A percentile compares a stretch with the other conserved stretches of the same genome.
phyloP scores from a whole-genome alignment of 1,140 invertebrate genomes.

The Sitophilus oryzae region DNA sequence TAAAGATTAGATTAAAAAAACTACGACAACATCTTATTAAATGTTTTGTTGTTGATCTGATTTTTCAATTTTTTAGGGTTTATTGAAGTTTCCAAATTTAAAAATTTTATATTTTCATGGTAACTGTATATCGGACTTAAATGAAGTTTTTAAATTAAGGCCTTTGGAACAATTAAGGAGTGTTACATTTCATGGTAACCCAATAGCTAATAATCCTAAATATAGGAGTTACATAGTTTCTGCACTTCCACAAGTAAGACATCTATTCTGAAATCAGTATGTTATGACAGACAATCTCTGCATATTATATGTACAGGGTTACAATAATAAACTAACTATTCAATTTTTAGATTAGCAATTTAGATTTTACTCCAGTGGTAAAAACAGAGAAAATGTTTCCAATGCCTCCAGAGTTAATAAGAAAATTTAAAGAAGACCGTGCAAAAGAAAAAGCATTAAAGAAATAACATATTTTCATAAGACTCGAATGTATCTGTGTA shows the following conservation, averaged over 20 bases:
- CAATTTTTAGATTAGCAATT: conserved; percentile 38
- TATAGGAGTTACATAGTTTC: conserved; percentile 48
- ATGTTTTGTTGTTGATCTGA: not conserved
- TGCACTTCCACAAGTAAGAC: conserved; percentile 46
- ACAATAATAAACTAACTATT: not conserved
- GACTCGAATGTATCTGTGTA: not conserved
- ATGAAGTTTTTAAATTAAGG: conserved; percentile 43
- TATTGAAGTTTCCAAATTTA: conserved; percentile 40
- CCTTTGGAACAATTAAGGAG: conserved; percentile 44
- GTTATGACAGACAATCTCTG: not conserved
- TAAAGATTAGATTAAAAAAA: too few relatives aligned
- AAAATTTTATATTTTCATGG: conserved; percentile 49
- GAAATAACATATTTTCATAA: not conserved
- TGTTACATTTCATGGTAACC: conserved; percentile 52
- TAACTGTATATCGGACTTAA: conserved; percentile 47
- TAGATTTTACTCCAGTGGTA: conserved; percentile 47
- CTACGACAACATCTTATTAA: too few relatives aligned
- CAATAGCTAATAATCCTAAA: conserved; percentile 44
- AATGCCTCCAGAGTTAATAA: conserved; percentile 26
- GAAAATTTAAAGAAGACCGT: conserved; percentile 26
- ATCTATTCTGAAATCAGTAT: not conserved
- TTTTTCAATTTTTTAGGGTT: conserved; percentile 21
- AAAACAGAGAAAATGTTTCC: conserved; percentile 33
- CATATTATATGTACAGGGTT: not conserved
- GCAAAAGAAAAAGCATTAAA: conserved; percentile 5